A percentile compares a stretch with the other conserved stretches of the same genome.
phyloP scores from a whole-genome alignment of 1,140 invertebrate genomes.

The Penaeus vannamei region DNA sequence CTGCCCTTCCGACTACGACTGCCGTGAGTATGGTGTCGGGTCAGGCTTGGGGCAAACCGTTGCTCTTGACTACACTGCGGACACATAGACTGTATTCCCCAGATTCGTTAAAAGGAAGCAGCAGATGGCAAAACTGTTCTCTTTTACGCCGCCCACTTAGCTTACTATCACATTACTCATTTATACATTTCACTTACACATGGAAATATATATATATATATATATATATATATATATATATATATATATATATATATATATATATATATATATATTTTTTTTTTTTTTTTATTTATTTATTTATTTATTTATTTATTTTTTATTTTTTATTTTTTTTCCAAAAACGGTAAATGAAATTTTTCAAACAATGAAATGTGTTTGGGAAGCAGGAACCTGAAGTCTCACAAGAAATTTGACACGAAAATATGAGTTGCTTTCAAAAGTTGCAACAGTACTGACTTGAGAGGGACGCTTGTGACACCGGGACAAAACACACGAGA shows the following conservation, averaged over 20 bases:
- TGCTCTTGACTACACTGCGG: background rate
- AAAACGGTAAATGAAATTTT: too few relatives aligned
- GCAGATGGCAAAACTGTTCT: background rate
- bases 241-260: constrained; percentile 24
- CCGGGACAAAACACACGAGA: too few relatives aligned
- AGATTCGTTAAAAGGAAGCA: background rate
- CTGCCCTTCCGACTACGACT: constrained; percentile 88
- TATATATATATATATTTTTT: constrained; percentile 1
- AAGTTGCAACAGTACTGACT: too few relatives aligned
- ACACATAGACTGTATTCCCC: background rate
- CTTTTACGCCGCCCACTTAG: background rate
- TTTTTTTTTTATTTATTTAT: too few relatives aligned
- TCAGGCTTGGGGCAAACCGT: background rate
- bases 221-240: constrained; percentile 20
- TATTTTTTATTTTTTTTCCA: too few relatives aligned
- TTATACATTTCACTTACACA: background rate
- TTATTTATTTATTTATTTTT: too few relatives aligned
- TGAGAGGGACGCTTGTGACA: too few relatives aligned
- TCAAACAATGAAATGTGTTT: too few relatives aligned
- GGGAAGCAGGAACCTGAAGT: too few relatives aligned
- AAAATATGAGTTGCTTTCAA: too few relatives aligned
- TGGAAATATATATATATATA: constrained; percentile 7
- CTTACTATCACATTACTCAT: background rate
- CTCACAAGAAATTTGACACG: too few relatives aligned
- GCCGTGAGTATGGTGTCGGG: constrained; percentile 73